Conservation (phyloP, 2,113 vertebrate species). For the Theropithecus gelada region DNA sequence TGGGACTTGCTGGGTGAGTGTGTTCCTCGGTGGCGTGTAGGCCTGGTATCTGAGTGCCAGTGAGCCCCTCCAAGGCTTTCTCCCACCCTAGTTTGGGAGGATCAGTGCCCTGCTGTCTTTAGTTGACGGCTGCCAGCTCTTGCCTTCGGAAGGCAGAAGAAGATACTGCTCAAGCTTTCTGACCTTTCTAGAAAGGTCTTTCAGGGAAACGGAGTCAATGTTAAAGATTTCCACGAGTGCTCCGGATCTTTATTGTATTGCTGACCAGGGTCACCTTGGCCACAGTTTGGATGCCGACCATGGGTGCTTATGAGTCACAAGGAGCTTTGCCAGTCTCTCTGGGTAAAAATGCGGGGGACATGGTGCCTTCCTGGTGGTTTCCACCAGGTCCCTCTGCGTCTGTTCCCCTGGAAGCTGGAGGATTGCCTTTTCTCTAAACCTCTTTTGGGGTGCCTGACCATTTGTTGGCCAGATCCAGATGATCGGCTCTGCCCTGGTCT, state of each 20-base stretch:
- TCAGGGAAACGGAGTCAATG: neutral
- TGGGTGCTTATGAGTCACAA: neutral
- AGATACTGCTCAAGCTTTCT: neutral
- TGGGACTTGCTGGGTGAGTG: neutral
- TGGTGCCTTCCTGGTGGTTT: neutral
- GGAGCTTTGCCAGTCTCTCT: neutral
- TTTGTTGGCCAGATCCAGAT: neutral
- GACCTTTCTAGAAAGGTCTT: neutral
- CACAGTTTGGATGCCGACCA: neutral
- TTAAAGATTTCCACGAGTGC: neutral
- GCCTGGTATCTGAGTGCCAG: neutral
- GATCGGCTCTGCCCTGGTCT: neutral
- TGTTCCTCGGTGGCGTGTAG: neutral
- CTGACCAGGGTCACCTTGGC: neutral
- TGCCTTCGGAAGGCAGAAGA: neutral
- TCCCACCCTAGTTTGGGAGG: conserved; percentile 33
- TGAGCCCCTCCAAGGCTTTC: neutral
- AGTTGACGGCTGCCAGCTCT: neutral
- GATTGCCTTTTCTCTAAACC: neutral
- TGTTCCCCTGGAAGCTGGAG: neutral
- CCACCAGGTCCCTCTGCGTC: neutral
- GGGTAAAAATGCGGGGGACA: conserved; percentile 11
- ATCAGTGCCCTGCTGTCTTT: neutral
- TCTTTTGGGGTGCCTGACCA: neutral
- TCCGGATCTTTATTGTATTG: neutral